These are phyloP conservation scores for Mormyrus hasselquistii DNA, from an alignment of 2,797 vertebrate genomes.

Conservation along the genomic window DNA sequence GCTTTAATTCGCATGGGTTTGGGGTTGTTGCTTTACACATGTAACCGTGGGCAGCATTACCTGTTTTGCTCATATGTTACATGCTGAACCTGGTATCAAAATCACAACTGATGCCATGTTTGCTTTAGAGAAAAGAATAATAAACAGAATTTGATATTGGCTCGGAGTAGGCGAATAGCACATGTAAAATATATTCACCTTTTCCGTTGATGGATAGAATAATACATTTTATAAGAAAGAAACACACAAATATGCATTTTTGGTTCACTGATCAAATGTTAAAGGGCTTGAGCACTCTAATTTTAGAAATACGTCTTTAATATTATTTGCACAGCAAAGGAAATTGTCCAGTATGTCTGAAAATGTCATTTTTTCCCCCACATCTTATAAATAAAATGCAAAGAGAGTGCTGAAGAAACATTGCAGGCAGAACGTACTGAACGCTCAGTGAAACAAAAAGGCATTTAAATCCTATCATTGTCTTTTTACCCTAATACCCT, in stretches of 20 bases:
- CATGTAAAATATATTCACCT: slow-evolving; percentile 11
- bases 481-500: slow-evolving; percentile 60
- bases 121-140: background rate
- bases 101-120: slow-evolving; percentile 11
- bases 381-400: background rate
- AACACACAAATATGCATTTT: slow-evolving; percentile 24
- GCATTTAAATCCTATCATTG: slow-evolving; percentile 68
- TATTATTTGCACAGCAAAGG: slow-evolving; percentile 3
- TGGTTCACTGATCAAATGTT: slow-evolving; percentile 26
- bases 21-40: background rate
- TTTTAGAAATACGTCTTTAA: slow-evolving; percentile 1
- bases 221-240: slow-evolving; percentile 23
- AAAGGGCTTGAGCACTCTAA: slow-evolving; percentile 22
- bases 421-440: slow-evolving; percentile 61
- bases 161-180: background rate
- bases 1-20: background rate
- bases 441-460: slow-evolving; percentile 71
- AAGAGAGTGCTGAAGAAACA: background rate
- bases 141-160: background rate
- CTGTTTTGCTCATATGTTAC: background rate
- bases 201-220: slow-evolving; percentile 23
- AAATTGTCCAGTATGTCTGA: slow-evolving; percentile 6
- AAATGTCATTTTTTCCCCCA: background rate
- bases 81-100: slow-evolving; percentile 5
- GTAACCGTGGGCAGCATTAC: background rate